Evolutionary conservation across 2,888 invertebrate species (phyloP).

Genomic region (Meiosimyza platycephala): DNA sequence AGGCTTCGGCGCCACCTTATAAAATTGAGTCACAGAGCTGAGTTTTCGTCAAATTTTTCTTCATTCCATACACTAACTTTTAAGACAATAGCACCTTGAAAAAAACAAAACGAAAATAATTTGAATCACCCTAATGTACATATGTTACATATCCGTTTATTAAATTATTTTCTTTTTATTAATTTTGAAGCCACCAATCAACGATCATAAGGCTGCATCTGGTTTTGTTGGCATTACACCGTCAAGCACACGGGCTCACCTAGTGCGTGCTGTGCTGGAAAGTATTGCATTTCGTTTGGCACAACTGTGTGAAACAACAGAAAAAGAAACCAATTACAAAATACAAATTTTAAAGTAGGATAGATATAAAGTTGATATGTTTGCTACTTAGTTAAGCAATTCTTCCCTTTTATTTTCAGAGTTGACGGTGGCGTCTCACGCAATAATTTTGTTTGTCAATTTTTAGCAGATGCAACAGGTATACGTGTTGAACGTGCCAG

Average conservation of each 20-base stretch:
- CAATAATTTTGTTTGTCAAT: constrained; percentile 91
- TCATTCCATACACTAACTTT: no score
- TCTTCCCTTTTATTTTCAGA: constrained; percentile 67
- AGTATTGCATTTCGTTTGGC: constrained; percentile 85
- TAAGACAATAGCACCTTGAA: no score
- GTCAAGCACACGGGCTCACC: constrained; percentile 80
- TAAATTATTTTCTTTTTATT: constrained; percentile 6
- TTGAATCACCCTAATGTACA: no score
- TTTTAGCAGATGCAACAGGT: constrained; percentile 85
- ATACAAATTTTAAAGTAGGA: constrained; percentile 73
- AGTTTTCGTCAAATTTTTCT: no score
- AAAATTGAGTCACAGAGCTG: no score
- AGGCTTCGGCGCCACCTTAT: no score
- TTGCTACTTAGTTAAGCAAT: background rate
- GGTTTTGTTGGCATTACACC: constrained; percentile 79
- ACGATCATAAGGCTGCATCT: constrained; percentile 85
- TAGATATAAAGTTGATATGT: background rate
- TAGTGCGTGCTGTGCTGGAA: constrained; percentile 86
- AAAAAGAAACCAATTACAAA: constrained; percentile 74
- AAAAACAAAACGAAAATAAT: no score
- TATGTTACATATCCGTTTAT: no score
- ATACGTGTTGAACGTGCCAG: constrained; percentile 79
- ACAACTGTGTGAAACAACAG: constrained; percentile 80
- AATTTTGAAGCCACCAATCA: constrained; percentile 82
- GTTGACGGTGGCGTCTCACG: constrained; percentile 96